These are phyloP conservation scores for Hucho hucho DNA, from an alignment of 2,113 vertebrate genomes.

Conservation along the genomic window DNA sequence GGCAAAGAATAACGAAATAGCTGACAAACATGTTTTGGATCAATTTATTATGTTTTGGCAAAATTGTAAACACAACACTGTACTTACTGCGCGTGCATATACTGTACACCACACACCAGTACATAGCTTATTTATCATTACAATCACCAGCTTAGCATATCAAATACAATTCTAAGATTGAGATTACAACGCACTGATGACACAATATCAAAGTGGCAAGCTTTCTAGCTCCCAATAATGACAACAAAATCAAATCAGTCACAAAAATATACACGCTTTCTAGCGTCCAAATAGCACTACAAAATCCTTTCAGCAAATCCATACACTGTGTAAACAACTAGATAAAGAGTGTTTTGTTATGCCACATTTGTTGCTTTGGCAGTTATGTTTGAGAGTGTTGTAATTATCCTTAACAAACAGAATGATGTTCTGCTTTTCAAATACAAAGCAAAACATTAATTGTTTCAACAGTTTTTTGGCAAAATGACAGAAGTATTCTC, in stretches of 20 bases:
- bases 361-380: neutral
- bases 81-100: neutral
- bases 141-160: neutral
- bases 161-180: neutral
- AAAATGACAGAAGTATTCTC: neutral
- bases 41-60: neutral
- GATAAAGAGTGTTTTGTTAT: neutral
- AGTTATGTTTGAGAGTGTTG: neutral
- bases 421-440: neutral
- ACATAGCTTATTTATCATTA: neutral
- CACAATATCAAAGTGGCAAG: neutral
- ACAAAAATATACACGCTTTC: neutral
- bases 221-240: neutral
- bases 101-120: neutral
- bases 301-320: neutral
- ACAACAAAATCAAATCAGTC: neutral
- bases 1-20: neutral
- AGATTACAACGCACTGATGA: neutral
- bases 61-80: neutral
- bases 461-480: neutral
- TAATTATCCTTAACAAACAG: neutral
- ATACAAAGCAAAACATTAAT: too few relatives aligned
- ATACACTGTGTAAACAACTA: neutral
- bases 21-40: neutral
- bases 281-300: neutral